A percentile compares a stretch with the other conserved stretches of the same genome.
phyloP scores from a whole-genome alignment of 2,888 invertebrate genomes.

The Scaptomyza parva region DNA sequence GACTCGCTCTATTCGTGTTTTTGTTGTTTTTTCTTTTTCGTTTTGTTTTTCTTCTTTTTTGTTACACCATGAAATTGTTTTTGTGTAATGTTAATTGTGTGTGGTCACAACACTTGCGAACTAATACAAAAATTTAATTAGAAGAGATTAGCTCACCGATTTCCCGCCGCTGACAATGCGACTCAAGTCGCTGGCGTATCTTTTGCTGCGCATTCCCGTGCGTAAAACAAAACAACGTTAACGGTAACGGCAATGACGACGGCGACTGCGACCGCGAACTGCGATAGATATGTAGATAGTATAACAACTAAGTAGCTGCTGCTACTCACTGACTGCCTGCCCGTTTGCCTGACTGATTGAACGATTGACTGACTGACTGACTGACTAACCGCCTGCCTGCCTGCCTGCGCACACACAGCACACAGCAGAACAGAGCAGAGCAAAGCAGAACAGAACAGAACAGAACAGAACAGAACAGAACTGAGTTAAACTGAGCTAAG shows the following conservation, averaged over 20 bases:
- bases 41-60: conserved; percentile 15
- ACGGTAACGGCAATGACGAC: conserved; percentile 21
- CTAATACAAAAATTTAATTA: conserved; percentile 21
- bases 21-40: conserved; percentile 6
- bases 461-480: not conserved
- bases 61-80: conserved; percentile 43
- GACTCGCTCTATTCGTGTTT: conserved; percentile 24
- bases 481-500: not conserved
- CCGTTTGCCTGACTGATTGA: conserved; percentile 10
- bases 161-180: conserved; percentile 69
- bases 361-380: not conserved
- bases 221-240: conserved; percentile 7
- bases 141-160: conserved; percentile 56
- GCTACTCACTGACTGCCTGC: conserved; percentile 20
- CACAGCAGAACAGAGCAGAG: conserved; percentile 3
- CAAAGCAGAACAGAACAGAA: conserved; percentile 2
- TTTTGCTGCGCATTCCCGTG: conserved; percentile 70
- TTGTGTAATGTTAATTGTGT: conserved; percentile 23
- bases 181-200: conserved; percentile 69
- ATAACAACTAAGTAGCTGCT: conserved; percentile 14
- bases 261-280: conserved; percentile 24
- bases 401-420: conserved; percentile 25
- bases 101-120: not conserved
- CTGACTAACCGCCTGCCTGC: conserved; percentile 1
- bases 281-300: conserved; percentile 23